Evolutionary conservation across 2,888 invertebrate species (phyloP).

Genomic region (Masnerella sp.): DNA sequence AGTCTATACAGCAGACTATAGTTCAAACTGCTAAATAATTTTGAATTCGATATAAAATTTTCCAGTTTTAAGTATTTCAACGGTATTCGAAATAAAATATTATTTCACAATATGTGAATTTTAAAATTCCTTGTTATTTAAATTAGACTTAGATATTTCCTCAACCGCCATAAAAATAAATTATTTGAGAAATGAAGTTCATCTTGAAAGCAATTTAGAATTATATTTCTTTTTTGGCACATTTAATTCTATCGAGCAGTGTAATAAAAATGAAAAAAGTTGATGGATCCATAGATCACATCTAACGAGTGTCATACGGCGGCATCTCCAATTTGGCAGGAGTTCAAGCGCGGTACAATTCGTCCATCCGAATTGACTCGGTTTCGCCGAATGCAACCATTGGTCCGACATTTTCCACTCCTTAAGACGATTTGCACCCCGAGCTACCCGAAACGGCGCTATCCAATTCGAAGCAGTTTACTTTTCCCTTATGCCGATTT

Average conservation of each 20-base stretch:
- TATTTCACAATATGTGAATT: no score
- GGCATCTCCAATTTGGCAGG: conserved; percentile 42
- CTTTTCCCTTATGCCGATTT: conserved; percentile 61
- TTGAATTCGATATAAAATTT: no score
- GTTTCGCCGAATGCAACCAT: conserved; percentile 24
- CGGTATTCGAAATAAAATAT: no score
- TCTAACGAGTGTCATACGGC: conserved; percentile 24
- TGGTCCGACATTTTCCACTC: conserved; percentile 55
- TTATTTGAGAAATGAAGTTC: no score
- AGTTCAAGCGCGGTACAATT: conserved; percentile 38
- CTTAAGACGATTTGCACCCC: conserved; percentile 58
- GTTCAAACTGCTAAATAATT: no score
- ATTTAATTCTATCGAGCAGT: not conserved
- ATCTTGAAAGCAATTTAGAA: no score
- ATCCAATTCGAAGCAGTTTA: conserved; percentile 61
- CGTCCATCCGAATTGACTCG: conserved; percentile 45
- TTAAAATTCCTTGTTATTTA: no score
- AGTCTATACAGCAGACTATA: no score
- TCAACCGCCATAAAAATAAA: no score
- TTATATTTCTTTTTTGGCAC: not conserved
- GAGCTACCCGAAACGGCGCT: conserved; percentile 38
- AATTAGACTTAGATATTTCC: no score
- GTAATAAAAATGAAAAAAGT: not conserved
- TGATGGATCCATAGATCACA: not conserved
- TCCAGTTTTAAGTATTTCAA: no score